Evolutionary conservation across 2,113 vertebrate genomes (phyloP), one percentile per base, ranked within the genome.

Genomic region (Otis tarda): DNA sequence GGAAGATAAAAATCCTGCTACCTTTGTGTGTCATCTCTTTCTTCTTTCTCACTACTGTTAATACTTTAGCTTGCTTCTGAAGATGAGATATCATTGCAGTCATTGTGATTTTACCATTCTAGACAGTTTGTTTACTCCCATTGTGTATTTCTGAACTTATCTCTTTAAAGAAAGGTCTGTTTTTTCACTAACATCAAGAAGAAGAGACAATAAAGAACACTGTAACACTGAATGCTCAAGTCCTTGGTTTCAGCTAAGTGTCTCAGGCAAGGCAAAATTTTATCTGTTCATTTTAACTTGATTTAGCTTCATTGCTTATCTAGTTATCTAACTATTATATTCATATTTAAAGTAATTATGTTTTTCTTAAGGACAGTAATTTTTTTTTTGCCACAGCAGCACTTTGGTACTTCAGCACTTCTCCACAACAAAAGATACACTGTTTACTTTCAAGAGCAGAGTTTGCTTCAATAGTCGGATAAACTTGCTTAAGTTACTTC

Each of bases 1-100:
- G 30, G 37, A 94, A 94, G 52, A 88, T 20, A 88, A 86, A 94
- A 93, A 47, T 20, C 49, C 65, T 81, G 9, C 25, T 93, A 19
- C 52, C 16, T 76, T 57, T 86, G 11, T 89, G 43, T 70, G 59
- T 75, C 39, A 75, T 65, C 30, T 86, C 28, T 95, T 95, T 78
- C 67, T 57, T 91, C 56, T 71, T 94, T 73, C 39, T 80, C 43
- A 12, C 12, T 59, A 8, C 19, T 67, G 9, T 56, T 86, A 86
- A 86, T 79, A 63, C 24, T 90, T 94, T 67, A 81, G 83, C 85
- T 63, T 73, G 14, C 60, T 64, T 90, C 80, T 92, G 82, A 93
- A 83, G 76, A 70, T 78, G 57, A 91, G 50, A 74, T 81, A 83
- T 59, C 31, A 8, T 79, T 77, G 60, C 24, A 78, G 41, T 64